Base-by-base conservation (phyloP, 92 coral and sea anemone species). In the Epizoanthus ramosus region DNA sequence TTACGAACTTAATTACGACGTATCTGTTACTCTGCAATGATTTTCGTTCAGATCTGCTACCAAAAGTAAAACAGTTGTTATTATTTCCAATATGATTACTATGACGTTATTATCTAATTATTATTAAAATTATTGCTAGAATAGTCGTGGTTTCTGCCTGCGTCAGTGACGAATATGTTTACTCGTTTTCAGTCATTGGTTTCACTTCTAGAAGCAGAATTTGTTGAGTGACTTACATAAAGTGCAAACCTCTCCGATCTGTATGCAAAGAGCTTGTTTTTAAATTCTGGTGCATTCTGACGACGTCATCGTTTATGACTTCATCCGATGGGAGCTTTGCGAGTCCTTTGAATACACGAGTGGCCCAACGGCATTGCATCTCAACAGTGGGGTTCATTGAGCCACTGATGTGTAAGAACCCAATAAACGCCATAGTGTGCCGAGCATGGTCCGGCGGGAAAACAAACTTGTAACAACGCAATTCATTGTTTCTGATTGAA, bases 351-450 rank as follows among this genome's bases (percentile, higher is more conserved):
- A 93, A 93, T 69, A 93, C 95, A 33, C 95, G 87, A 41, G 94
- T 74, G 60, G 75, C 97, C 92, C 92, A 89, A 67, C 95, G 95
- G 18, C 94, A 92, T 85, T 95, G 97, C 80, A 93, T 59, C 88
- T 95, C 98, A 9, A 90, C 88, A 41, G 91, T 79, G 33, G 98
- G 88, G 52, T 89, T 89, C 89, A 91, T 86, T 33, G 94, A 85
- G 37, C 97, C 97, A 17, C 94, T 89, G 71, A 92, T 85, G 89
- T 93, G 97, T 50, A 86, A 21, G 57, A 86, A 95, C 70, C 98
- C 97, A 21, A 92, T 80, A 19, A 92, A 39, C 1, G 89, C 92
- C 28, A 92, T 81, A 22, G 97, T 90, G 14, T 93, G 87, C 79
- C 84, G 85, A 8, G 74, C 70, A 67, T 80, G 92, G 75, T 92